These are phyloP conservation scores for Drosophila arizonae DNA, from an alignment of 1,140 invertebrate genomes.

Conservation along the genomic window DNA sequence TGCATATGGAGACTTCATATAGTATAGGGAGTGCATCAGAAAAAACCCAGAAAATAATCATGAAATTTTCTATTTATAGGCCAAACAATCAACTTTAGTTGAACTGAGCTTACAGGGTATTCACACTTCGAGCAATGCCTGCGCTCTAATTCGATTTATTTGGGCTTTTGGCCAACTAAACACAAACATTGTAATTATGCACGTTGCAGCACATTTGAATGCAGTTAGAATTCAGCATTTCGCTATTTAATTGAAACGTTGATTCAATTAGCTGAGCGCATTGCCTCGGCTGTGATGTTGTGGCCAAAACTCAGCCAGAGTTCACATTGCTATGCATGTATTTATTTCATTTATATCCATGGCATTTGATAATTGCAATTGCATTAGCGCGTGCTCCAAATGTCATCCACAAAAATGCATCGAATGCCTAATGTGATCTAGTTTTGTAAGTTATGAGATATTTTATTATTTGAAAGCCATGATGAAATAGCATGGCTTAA, in stretches of 20 bases:
- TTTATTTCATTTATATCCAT: background rate
- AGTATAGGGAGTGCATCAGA: too few relatives aligned
- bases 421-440: too few relatives aligned
- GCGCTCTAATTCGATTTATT: background rate
- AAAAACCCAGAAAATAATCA: too few relatives aligned
- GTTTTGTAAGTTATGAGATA: too few relatives aligned
- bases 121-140: background rate
- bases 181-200: slow-evolving; percentile 26
- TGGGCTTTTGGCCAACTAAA: slow-evolving; percentile 12
- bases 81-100: too few relatives aligned
- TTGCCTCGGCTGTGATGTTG: slow-evolving; percentile 16
- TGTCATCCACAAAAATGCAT: background rate
- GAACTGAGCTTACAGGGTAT: background rate
- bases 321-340: background rate
- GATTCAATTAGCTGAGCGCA: slow-evolving; percentile 39
- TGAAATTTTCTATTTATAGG: too few relatives aligned
- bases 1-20: background rate
- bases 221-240: background rate
- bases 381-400: slow-evolving; percentile 6
- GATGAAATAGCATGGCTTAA: too few relatives aligned
- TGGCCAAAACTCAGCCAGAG: slow-evolving; percentile 19
- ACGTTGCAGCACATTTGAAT: slow-evolving; percentile 24
- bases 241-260: slow-evolving; percentile 31
- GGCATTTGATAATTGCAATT: slow-evolving; percentile 10
- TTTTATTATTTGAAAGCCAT: too few relatives aligned